Evolutionary conservation across 2,797 vertebrate species (phyloP).

Genomic region (Trematomus bernacchii): DNA sequence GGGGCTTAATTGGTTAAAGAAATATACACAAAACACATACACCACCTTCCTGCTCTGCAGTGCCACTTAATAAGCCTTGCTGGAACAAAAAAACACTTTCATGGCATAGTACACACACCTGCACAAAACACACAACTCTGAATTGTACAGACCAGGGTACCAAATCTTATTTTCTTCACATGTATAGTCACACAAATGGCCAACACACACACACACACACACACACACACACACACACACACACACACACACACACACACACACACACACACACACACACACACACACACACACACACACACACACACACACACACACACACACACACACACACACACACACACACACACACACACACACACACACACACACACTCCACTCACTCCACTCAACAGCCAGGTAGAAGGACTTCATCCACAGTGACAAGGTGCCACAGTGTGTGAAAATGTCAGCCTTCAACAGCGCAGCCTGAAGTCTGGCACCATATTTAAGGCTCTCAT

Average conservation of each 20-base stretch:
- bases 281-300: too few species aligned
- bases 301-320: constrained; percentile 29
- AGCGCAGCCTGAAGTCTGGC: constrained; percentile 82
- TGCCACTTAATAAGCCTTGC: constrained; percentile 40
- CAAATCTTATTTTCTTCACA: constrained; percentile 27
- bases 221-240: constrained; percentile 22
- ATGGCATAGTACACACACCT: background rate
- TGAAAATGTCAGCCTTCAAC: constrained; percentile 87
- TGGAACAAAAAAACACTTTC: background rate
- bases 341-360: constrained; percentile 34
- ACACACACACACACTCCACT: constrained; percentile 27
- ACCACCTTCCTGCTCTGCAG: constrained; percentile 50
- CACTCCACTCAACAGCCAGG: constrained; percentile 75
- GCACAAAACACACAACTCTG: constrained; percentile 12
- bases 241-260: too few species aligned
- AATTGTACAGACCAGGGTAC: constrained; percentile 9
- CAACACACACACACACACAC: constrained; percentile 4
- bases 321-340: constrained; percentile 10
- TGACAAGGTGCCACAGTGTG: constrained; percentile 86
- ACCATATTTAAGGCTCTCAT: constrained; percentile 87
- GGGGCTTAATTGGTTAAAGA: too few species aligned
- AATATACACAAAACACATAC: too few species aligned
- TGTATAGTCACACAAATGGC: constrained; percentile 16
- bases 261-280: constrained; percentile 21
- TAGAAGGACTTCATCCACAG: constrained; percentile 85